Evolutionary conservation across 2,797 vertebrate genomes (phyloP).

Genomic region (Eptatretus atami): DNA sequence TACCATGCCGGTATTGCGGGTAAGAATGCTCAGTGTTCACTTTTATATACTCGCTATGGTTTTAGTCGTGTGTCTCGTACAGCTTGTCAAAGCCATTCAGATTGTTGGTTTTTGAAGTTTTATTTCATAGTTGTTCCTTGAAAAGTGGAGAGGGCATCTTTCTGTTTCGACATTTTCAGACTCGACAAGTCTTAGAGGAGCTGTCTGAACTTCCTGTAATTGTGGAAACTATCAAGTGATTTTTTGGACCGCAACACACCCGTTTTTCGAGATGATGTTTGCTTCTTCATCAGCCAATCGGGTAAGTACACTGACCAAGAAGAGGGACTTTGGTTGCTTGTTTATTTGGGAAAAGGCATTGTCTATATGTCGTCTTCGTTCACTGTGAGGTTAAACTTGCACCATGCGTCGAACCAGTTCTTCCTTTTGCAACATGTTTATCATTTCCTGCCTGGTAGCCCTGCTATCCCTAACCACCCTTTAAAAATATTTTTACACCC

Average conservation of each 20-base stretch:
- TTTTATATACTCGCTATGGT: neutral
- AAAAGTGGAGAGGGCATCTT: no score
- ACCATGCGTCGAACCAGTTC: no score
- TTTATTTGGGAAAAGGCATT: no score
- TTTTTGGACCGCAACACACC: conserved; percentile 94
- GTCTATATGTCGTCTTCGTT: no score
- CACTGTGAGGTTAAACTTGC: no score
- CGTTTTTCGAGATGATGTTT: conserved; percentile 81
- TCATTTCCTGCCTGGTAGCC: neutral
- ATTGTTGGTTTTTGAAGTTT: neutral
- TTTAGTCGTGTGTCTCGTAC: conserved; percentile 14
- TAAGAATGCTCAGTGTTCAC: conserved; percentile 13
- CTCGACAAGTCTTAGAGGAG: conserved; percentile 77
- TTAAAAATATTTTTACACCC: no score
- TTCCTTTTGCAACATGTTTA: no score
- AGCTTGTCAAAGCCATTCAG: neutral
- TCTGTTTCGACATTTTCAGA: conserved; percentile 17
- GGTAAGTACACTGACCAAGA: conserved; percentile 16
- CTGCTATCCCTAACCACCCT: neutral
- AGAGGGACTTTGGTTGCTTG: neutral
- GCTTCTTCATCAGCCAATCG: conserved; percentile 97
- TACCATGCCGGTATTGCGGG: conserved; percentile 61
- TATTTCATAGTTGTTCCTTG: no score
- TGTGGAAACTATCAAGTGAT: conserved; percentile 90
- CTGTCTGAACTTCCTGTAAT: conserved; percentile 82